These are phyloP conservation scores for Pterois miles DNA, from an alignment of 2,797 vertebrate species.

Conservation along the genomic window DNA sequence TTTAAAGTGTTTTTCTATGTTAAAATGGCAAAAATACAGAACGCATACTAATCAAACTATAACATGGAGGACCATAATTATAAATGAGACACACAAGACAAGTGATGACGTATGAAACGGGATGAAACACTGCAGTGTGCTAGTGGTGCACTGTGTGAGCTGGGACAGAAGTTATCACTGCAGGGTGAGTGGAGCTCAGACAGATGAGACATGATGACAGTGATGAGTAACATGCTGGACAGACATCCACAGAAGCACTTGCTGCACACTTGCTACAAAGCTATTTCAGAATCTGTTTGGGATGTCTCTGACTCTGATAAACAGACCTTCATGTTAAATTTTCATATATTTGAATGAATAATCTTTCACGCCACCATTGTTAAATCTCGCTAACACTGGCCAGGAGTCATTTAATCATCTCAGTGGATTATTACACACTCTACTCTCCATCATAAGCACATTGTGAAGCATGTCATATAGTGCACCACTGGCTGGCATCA, in stretches of 20 bases:
- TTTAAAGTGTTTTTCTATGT: background rate
- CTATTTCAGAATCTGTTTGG: constrained; percentile 5
- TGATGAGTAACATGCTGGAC: constrained; percentile 23
- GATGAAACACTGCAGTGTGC: constrained; percentile 13
- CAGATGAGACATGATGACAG: constrained; percentile 5
- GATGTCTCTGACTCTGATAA: background rate
- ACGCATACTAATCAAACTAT: constrained; percentile 6
- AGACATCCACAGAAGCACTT: constrained; percentile 24
- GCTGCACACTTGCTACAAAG: constrained; percentile 34
- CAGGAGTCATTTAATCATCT: background rate
- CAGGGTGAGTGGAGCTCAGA: constrained; percentile 17
- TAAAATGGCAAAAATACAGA: background rate
- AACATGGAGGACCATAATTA: constrained; percentile 4
- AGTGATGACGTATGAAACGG: constrained; percentile 11
- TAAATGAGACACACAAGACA: constrained; percentile 1
- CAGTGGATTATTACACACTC: background rate
- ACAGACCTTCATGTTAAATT: background rate
- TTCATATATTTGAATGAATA: background rate
- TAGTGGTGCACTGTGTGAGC: constrained; percentile 6
- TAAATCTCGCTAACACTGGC: background rate
- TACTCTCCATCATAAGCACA: background rate
- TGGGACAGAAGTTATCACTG: background rate
- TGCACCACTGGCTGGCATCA: background rate
- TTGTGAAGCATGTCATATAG: background rate
- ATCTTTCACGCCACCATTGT: background rate